Evolutionary conservation across 2,888 invertebrate species (phyloP).

Genomic region (Dysmachus trigonus): DNA sequence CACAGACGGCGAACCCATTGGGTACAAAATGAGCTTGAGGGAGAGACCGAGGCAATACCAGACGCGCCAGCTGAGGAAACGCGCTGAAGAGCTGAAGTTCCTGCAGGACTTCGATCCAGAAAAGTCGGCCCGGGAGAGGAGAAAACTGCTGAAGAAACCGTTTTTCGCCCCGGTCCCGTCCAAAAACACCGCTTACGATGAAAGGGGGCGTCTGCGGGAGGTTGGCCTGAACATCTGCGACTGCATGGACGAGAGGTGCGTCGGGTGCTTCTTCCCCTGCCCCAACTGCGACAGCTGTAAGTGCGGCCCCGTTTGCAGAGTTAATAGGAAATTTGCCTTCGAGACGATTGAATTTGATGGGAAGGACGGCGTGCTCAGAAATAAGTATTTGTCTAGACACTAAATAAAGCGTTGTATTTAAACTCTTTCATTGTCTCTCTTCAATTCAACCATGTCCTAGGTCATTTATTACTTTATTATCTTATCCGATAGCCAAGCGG

Average conservation of each 20-base stretch:
- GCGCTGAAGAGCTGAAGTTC: slow-evolving; percentile 53
- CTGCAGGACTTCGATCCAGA: slow-evolving; percentile 79
- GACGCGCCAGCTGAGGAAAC: slow-evolving; percentile 45
- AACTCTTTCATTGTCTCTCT: background rate
- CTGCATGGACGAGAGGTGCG: slow-evolving; percentile 79
- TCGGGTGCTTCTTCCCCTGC: slow-evolving; percentile 87
- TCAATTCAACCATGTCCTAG: background rate
- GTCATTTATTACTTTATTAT: no score
- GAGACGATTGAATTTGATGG: slow-evolving; percentile 83
- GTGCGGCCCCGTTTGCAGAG: slow-evolving; percentile 84
- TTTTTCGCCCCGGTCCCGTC: slow-evolving; percentile 59
- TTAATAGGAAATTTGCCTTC: slow-evolving; percentile 79
- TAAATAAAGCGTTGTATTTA: background rate
- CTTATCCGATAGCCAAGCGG: no score
- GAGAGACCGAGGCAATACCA: background rate
- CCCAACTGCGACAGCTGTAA: slow-evolving; percentile 76
- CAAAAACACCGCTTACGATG: slow-evolving; percentile 72
- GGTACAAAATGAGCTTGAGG: slow-evolving; percentile 30
- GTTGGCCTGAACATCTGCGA: slow-evolving; percentile 83
- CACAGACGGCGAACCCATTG: background rate
- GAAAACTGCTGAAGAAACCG: slow-evolving; percentile 76
- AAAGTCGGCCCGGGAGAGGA: slow-evolving; percentile 78
- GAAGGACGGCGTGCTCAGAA: slow-evolving; percentile 69
- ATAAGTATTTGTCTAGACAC: slow-evolving; percentile 43
- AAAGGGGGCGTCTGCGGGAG: slow-evolving; percentile 71